These are phyloP conservation scores for Bos taurus DNA, from an alignment of 2,113 vertebrate species.

Conservation along the genomic window DNA sequence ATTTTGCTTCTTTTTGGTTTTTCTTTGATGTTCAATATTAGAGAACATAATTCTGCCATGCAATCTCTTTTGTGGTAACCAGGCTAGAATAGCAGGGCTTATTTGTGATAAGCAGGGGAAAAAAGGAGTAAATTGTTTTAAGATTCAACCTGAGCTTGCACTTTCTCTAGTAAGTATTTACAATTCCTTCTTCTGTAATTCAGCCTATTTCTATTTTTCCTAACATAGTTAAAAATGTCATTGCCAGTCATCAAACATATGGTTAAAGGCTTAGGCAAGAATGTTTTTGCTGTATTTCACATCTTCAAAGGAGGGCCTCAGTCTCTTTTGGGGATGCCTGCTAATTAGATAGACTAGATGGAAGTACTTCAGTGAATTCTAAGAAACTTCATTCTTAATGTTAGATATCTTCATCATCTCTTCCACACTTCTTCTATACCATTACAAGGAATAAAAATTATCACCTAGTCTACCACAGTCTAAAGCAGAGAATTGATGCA, in stretches of 20 bases:
- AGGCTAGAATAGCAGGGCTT: background rate
- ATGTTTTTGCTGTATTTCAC: background rate
- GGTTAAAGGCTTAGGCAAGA: background rate
- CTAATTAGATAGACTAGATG: background rate
- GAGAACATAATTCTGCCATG: background rate
- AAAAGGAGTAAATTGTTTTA: background rate
- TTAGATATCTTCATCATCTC: background rate
- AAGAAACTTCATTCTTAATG: background rate
- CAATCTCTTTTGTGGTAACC: background rate
- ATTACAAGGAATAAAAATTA: background rate
- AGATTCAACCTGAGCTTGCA: background rate
- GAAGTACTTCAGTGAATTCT: background rate
- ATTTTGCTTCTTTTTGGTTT: background rate
- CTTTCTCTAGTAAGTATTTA: background rate
- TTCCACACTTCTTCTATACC: background rate
- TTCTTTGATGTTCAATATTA: background rate
- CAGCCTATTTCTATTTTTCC: background rate
- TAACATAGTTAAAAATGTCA: background rate
- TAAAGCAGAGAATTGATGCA: background rate
- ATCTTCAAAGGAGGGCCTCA: background rate
- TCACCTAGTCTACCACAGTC: background rate
- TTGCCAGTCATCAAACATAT: background rate
- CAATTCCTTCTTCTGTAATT: background rate
- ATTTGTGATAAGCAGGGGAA: background rate
- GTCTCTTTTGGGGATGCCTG: background rate